phyloP scores from a whole-genome alignment of 2,113 vertebrate species.

The Clarias macrocephalus region DNA sequence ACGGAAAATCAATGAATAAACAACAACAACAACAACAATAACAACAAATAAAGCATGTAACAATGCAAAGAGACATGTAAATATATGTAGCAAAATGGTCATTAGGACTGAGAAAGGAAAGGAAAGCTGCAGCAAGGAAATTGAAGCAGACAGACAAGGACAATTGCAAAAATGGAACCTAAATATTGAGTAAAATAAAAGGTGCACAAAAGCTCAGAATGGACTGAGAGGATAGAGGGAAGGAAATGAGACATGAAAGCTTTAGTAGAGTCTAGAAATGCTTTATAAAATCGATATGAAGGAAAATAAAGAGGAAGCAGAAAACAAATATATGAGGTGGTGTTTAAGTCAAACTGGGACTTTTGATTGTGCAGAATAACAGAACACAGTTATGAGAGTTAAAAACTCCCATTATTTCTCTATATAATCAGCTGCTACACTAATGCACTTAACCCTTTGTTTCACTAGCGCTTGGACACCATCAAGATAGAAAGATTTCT shows the following conservation, averaged over 20 bases:
- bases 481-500: too few species aligned
- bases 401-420: too few species aligned
- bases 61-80: neutral
- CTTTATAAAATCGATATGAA: neutral
- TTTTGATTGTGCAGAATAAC: too few species aligned
- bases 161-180: neutral
- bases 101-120: neutral
- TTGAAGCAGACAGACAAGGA: neutral
- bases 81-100: neutral
- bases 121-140: neutral
- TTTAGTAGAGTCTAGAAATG: neutral
- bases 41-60: neutral
- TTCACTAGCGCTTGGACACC: too few species aligned
- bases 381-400: too few species aligned
- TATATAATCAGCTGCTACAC: too few species aligned
- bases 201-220: neutral
- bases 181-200: neutral
- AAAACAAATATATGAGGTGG: neutral
- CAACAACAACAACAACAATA: neutral
- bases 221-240: neutral
- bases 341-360: too few species aligned
- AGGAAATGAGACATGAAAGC: constrained; percentile 3
- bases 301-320: neutral
- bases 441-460: too few species aligned
- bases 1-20: neutral